These are phyloP conservation scores for Megaceryle maxima DNA, from an alignment of 2,113 vertebrate genomes.

Conservation along the genomic window DNA sequence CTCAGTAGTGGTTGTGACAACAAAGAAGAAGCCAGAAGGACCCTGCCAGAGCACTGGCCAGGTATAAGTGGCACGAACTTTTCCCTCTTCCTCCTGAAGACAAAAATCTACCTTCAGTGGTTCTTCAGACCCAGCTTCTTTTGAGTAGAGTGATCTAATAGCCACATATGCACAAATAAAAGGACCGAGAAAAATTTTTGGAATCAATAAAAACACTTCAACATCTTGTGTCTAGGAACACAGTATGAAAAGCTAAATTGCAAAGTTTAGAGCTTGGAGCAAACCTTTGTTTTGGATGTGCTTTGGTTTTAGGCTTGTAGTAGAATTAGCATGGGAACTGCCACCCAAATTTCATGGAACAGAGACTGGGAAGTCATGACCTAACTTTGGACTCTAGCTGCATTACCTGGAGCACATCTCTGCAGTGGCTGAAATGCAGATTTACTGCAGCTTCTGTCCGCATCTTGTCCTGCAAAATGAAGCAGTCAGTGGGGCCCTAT, in stretches of 20 bases:
- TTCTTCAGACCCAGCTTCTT: not conserved
- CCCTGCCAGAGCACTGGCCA: not conserved
- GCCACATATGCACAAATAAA: not conserved
- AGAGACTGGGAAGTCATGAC: not conserved
- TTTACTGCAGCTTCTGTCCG: not conserved
- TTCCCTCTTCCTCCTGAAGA: not conserved
- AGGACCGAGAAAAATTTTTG: not conserved
- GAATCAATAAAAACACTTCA: not conserved
- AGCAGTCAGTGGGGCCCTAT: not conserved
- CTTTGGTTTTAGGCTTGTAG: not conserved
- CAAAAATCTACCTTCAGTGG: not conserved
- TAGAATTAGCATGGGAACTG: not conserved
- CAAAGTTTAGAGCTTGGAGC: not conserved
- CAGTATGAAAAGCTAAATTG: not conserved
- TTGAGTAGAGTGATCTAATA: not conserved
- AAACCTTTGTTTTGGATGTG: not conserved
- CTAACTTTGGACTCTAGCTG: not conserved
- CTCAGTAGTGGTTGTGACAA: not conserved
- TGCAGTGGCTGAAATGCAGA: not conserved
- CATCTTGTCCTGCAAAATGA: not conserved
- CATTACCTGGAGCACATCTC: not conserved
- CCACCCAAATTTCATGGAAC: not conserved
- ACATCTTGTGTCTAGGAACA: not conserved
- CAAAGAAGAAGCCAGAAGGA: not conserved
- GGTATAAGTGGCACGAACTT: not conserved